phyloP scores from a whole-genome alignment of 2,888 invertebrate species.

The Melanchra persicariae region DNA sequence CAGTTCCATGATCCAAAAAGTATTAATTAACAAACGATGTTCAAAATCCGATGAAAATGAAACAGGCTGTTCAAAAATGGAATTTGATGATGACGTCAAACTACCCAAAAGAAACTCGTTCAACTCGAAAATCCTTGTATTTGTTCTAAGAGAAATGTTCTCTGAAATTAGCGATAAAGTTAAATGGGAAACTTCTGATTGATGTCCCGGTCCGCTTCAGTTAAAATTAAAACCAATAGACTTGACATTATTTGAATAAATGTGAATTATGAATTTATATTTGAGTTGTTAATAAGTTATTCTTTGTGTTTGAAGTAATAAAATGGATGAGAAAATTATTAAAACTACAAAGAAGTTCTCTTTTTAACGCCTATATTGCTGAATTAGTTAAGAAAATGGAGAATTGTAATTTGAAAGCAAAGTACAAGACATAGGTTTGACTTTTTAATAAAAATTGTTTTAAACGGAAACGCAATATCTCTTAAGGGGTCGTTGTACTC shows the following conservation, averaged over 20 bases:
- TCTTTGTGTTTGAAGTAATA: conserved; percentile 5
- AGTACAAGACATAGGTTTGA: too few relatives aligned
- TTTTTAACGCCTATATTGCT: too few relatives aligned
- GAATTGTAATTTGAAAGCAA: too few relatives aligned
- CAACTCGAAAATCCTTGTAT: conserved; percentile 39
- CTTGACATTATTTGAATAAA: conserved; percentile 48
- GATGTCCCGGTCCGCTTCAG: conserved; percentile 50
- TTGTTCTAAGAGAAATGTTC: conserved; percentile 51
- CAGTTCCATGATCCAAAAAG: background rate
- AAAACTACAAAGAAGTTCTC: background rate
- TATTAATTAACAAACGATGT: background rate
- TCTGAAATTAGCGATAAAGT: conserved; percentile 53
- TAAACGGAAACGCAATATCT: too few relatives aligned
- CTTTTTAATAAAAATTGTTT: too few relatives aligned
- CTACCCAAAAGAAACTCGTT: conserved; percentile 9
- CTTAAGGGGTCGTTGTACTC: too few relatives aligned
- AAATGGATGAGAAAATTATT: background rate
- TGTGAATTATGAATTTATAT: conserved; percentile 48
- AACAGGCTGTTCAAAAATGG: conserved; percentile 2
- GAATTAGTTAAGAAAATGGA: too few relatives aligned
- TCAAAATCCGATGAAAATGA: background rate
- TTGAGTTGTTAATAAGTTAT: conserved; percentile 30
- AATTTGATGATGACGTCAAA: conserved; percentile 35
- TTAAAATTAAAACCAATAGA: conserved; percentile 48
- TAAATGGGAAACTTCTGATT: conserved; percentile 64